Percentiles rank a stretch among this genome's conserved stretches.
Evolutionary conservation across 2,888 invertebrate genomes (phyloP).

Genomic region (Eilema depressum): DNA sequence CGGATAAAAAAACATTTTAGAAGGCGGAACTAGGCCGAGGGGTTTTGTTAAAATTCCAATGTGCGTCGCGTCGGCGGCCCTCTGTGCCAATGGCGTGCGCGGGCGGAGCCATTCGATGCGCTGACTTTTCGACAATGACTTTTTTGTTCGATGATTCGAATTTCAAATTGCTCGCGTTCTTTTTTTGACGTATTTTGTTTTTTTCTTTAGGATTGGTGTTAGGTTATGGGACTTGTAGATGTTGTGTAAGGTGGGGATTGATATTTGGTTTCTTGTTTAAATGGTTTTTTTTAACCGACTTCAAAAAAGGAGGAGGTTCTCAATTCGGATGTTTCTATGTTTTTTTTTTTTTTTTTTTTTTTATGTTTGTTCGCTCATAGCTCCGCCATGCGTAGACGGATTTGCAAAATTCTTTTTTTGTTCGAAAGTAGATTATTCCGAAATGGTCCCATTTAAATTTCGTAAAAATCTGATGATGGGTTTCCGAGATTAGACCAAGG

Average conservation of each 20-base stretch:
- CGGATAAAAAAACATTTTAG: slow-evolving; percentile 84
- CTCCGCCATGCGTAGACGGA: too few relatives aligned
- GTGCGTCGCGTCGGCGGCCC: slow-evolving; percentile 66
- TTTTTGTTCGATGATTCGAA: slow-evolving; percentile 59
- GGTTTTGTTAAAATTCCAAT: slow-evolving; percentile 85
- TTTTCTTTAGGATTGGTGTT: slow-evolving; percentile 8
- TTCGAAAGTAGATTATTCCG: too few relatives aligned
- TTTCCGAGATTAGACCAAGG: too few relatives aligned
- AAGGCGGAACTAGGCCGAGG: slow-evolving; percentile 86
- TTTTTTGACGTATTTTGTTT: slow-evolving; percentile 20
- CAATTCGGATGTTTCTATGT: too few relatives aligned
- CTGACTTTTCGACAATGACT: slow-evolving; percentile 84
- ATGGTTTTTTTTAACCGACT: too few relatives aligned
- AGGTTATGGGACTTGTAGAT: background rate
- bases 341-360: too few relatives aligned
- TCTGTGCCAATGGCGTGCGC: slow-evolving; percentile 77
- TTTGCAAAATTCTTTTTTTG: too few relatives aligned
- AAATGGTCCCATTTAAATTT: too few relatives aligned
- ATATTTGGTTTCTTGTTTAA: background rate
- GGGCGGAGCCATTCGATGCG: slow-evolving; percentile 84
- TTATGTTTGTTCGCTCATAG: too few relatives aligned
- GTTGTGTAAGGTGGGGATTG: background rate
- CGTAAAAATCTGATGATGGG: too few relatives aligned
- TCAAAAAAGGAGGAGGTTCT: too few relatives aligned
- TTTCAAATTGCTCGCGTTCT: slow-evolving; percentile 42